Evolutionary conservation across 2,113 vertebrate species (phyloP).

Genomic region (Dasyprocta punctata): DNA sequence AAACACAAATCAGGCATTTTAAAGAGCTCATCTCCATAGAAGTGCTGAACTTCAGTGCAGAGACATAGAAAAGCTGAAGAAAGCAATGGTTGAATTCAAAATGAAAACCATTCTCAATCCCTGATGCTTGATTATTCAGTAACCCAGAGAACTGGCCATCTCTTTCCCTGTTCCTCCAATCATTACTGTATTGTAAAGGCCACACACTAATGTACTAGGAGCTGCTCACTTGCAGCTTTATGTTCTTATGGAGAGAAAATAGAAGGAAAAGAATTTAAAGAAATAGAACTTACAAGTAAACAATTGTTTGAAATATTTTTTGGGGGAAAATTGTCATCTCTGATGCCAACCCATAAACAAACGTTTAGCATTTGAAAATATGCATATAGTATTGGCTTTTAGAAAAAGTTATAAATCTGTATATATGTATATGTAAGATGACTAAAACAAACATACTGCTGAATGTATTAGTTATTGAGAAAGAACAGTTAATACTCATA

Average conservation of each 20-base stretch:
- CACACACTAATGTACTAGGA: not conserved
- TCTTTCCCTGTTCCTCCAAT: not conserved
- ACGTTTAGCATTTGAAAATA: conserved; percentile 34
- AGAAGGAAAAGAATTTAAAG: conserved; percentile 7
- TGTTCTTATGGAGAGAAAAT: conserved; percentile 31
- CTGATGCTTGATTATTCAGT: not conserved
- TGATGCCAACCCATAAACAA: conserved; percentile 52
- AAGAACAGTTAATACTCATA: no score
- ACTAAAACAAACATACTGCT: no score
- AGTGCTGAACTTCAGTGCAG: not conserved
- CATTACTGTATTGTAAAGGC: not conserved
- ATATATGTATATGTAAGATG: no score
- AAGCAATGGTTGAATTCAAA: conserved; percentile 40
- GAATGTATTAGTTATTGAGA: no score
- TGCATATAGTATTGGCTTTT: not conserved
- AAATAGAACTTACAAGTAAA: conserved; percentile 36
- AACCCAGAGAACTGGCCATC: not conserved
- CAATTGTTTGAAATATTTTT: conserved; percentile 52
- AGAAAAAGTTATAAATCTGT: no score
- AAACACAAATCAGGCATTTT: conserved; percentile 34
- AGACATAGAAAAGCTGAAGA: conserved; percentile 18
- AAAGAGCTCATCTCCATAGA: not conserved
- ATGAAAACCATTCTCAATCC: conserved; percentile 57
- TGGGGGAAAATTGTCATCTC: not conserved
- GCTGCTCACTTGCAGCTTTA: not conserved